Base-by-base conservation (phyloP, 1,140 invertebrate species). In the Mesaphorura yosii region DNA sequence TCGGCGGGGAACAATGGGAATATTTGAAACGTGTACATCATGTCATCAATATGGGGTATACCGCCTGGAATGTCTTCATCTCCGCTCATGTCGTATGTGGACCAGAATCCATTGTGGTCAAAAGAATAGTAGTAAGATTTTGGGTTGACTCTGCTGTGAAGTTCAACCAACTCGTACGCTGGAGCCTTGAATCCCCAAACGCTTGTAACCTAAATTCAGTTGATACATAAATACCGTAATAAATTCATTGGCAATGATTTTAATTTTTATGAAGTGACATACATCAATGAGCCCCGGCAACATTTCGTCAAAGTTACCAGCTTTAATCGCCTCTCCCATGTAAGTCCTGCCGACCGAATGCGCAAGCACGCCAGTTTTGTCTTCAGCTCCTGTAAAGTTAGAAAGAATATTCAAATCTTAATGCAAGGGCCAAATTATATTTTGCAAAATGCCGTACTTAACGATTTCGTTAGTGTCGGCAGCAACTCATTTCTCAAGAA, bases 281-380 rank as follows among this genome's bases (percentile, higher is more conserved):
- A 58, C 51, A 50, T 58, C 56, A 23, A 58, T 4, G 4, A 58
- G 17, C 17, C 56, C 56, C 12, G 56, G 56, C 22, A 58, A n/a
- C 48, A 48, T 53, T 1, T 40, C 27, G 7, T 29, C 19, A 25
- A 54, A 37, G 26, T 34, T 37, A n/a, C 51, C 51, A 5, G 46
- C 20, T 7, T 58, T 53, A 7, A 28, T 42, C 2, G 39, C 25
- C 3, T 58, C 56, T n/a, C 56, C 56, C 7, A 58, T 4, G 27
- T 58, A 58, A 0, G 51, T 46, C 23, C 49, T 37, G 12, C 14
- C 29, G 31, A 58, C 26, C 10, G 51, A 23, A 40, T 58, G 50
- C 7, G 25, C 1, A 19, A 58, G 17, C 0, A 26, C 46, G 10
- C 56, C 56, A 14, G 27, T 26, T 3, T 28, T 34, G 46, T 58